Conservation (phyloP, 1,140 invertebrate genomes). For the Drosophila takahashii region DNA sequence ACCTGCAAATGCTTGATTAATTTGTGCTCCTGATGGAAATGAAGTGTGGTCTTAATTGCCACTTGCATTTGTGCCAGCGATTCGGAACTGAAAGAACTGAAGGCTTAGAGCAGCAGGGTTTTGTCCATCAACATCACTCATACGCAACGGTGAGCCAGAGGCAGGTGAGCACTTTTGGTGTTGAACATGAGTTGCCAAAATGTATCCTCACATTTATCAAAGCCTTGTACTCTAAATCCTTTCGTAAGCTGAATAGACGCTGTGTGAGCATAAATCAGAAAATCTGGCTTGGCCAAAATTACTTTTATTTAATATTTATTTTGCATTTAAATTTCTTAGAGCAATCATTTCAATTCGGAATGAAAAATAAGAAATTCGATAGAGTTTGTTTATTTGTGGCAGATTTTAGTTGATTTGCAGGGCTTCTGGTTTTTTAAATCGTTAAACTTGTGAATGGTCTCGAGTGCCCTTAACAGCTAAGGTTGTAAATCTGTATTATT, state of each 20-base stretch:
- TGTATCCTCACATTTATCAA: background rate
- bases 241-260: background rate
- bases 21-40: background rate
- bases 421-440: background rate
- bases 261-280: background rate
- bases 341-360: background rate
- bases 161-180: background rate
- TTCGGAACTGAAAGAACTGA: background rate
- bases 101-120: background rate
- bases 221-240: background rate
- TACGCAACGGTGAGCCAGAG: constrained; percentile 10
- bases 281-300: background rate
- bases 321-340: background rate
- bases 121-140: constrained; percentile 2
- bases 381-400: background rate
- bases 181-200: background rate
- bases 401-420: background rate
- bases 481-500: too few species aligned
- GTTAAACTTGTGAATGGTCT: background rate
- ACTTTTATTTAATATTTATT: background rate
- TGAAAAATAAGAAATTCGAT: background rate
- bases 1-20: constrained; percentile 1
- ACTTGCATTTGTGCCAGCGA: background rate
- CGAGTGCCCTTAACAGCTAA: background rate
- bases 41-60: constrained; percentile 8